Base-by-base conservation (phyloP, 2,113 vertebrate genomes). In the Burhinus oedicnemus region DNA sequence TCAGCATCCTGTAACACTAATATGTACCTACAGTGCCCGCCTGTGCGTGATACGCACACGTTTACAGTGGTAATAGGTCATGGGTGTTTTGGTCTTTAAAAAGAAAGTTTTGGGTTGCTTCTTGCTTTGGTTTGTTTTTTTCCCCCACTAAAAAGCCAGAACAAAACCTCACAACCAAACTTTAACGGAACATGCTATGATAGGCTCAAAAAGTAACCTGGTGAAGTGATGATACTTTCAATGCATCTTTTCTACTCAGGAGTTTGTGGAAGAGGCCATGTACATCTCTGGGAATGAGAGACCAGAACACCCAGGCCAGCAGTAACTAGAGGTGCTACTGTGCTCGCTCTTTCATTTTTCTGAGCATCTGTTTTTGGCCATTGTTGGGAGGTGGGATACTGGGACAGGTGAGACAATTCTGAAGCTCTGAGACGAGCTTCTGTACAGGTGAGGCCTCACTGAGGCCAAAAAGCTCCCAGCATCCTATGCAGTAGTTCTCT, bases 41-140 rank as follows among this genome's bases (percentile, higher is more conserved):
- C 49, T 29, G 11, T n/a, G 49, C 65, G 52, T 18, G 44, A 7
- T 38, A 42, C 5, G 29, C 18, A 15, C 8, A 0, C 2, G 1
- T 51, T 89, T 62, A 20, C 38, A 44, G 30, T 26, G 72, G 3
- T n/a, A 42, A 9, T 21, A 34, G 26, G 34, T 69, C 20, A 1
- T 1, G 7, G 20, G 26, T 18, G 3, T 1, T 17, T 68, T 57
- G 20, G 19, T 71, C 25, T 57, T 85, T 62, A 9, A 64, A 58
- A 38, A 30, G 15, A 40, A 64, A 91, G 52, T 25, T 26, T 13
- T n/a, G 38, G 34, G 21, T n/a, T n/a, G n/a, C n/a, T n/a, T n/a
- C n/a, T n/a, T n/a, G n/a, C n/a, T n/a, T n/a, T n/a, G n/a, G n/a
- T n/a, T n/a, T n/a, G n/a, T n/a, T n/a, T n/a, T n/a, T n/a, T n/a